phyloP scores from a whole-genome alignment of 2,888 invertebrate genomes.

The Sarcophaga subvicina region DNA sequence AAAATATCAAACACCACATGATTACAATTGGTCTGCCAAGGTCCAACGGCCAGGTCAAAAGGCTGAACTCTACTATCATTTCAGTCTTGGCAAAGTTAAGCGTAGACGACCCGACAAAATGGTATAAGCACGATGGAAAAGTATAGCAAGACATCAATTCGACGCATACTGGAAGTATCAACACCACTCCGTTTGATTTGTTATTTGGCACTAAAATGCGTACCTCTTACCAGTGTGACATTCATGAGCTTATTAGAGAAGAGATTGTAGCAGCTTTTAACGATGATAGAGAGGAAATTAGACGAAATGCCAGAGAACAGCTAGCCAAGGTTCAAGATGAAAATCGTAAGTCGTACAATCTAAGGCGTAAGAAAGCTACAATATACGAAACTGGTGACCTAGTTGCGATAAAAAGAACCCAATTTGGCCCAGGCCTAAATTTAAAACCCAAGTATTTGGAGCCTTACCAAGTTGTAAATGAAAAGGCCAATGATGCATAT shows the following conservation, averaged over 20 bases:
- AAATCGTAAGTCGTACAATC: constrained; percentile 57
- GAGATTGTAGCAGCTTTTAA: constrained; percentile 28
- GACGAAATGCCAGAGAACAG: constrained; percentile 49
- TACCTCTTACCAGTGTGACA: constrained; percentile 1
- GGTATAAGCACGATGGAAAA: constrained; percentile 77
- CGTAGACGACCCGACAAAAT: not conserved
- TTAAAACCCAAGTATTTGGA: too few species aligned
- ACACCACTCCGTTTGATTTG: too few species aligned
- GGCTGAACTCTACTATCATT: constrained; percentile 33
- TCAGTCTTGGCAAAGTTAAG: not conserved
- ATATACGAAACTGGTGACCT: not conserved
- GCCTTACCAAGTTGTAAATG: too few species aligned
- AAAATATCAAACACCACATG: too few species aligned
- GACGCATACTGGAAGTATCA: too few species aligned
- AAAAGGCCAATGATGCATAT: too few species aligned
- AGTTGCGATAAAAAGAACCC: not conserved
- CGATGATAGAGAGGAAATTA: constrained; percentile 44
- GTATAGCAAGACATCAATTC: constrained; percentile 69
- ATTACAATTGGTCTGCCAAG: constrained; percentile 29
- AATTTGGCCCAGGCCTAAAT: too few species aligned
- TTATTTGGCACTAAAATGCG: constrained; percentile 32
- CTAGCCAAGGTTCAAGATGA: constrained; percentile 63
- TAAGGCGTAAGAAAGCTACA: constrained; percentile 42
- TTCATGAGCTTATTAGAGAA: constrained; percentile 36
- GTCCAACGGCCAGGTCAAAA: constrained; percentile 61